Evolutionary conservation across 2,113 vertebrate genomes (phyloP).

Genomic region (Phaethon lepturus): DNA sequence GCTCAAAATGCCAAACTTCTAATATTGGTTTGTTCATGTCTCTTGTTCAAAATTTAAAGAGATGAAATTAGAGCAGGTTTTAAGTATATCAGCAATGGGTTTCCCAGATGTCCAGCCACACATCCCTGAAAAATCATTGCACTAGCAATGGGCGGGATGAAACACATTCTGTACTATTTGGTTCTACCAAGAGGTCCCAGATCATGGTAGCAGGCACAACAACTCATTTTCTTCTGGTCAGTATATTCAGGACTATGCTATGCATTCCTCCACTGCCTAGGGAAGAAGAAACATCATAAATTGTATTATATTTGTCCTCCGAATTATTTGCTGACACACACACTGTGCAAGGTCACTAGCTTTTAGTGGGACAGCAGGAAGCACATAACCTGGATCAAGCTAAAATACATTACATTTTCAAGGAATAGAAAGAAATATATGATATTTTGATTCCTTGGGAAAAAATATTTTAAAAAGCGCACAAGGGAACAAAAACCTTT

Average conservation of each 20-base stretch:
- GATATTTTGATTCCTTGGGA: not conserved
- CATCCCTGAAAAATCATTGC: not conserved
- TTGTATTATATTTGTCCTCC: not conserved
- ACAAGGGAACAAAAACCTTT: not conserved
- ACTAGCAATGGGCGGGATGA: not conserved
- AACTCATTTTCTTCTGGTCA: not conserved
- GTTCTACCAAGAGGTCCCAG: not conserved
- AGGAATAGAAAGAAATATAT: not conserved
- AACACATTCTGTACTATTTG: not conserved
- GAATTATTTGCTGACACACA: constrained; percentile 15
- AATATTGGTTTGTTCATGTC: not conserved
- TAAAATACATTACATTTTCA: not conserved
- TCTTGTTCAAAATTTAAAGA: not conserved
- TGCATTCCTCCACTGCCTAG: not conserved
- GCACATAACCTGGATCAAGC: not conserved
- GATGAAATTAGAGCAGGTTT: not conserved
- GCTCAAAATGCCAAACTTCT: not conserved
- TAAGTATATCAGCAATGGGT: not conserved
- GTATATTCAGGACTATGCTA: not conserved
- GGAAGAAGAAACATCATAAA: not conserved
- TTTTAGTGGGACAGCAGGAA: not conserved
- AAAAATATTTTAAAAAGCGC: not conserved
- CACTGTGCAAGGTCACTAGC: not conserved
- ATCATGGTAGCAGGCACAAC: not conserved
- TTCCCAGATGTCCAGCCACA: not conserved